phyloP scores from a whole-genome alignment of 2,888 invertebrate species.

The Chloroclysta siterata region DNA sequence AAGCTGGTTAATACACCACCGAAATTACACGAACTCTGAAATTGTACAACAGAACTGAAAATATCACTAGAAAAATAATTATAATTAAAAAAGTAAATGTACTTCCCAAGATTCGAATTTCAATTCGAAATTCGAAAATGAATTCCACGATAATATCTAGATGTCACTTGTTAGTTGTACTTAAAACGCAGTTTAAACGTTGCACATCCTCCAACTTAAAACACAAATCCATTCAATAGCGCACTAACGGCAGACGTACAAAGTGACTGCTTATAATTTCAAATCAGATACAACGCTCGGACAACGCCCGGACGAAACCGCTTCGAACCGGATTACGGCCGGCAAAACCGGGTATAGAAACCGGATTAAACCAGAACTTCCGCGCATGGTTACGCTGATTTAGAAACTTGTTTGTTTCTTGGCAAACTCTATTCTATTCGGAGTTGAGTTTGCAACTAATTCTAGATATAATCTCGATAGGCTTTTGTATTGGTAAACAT shows the following conservation, averaged over 20 bases:
- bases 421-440: slow-evolving; percentile 55
- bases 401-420: slow-evolving; percentile 80
- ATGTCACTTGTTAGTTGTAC: background rate
- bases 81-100: no score
- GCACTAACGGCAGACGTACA: slow-evolving; percentile 40
- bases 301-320: slow-evolving; percentile 53
- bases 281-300: slow-evolving; percentile 66
- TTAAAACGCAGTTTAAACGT: background rate
- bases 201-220: slow-evolving; percentile 28
- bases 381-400: slow-evolving; percentile 79
- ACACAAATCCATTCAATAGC: slow-evolving; percentile 40
- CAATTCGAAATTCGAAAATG: no score
- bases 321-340: slow-evolving; percentile 66
- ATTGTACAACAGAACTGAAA: no score
- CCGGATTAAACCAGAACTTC: slow-evolving; percentile 76
- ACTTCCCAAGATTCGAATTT: no score
- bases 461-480: slow-evolving; percentile 54
- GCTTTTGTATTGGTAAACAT: slow-evolving; percentile 53
- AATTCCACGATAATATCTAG: no score
- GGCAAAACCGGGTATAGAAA: slow-evolving; percentile 63
- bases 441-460: slow-evolving; percentile 64
- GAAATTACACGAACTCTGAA: no score
- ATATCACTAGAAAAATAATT: no score
- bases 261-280: slow-evolving; percentile 71
- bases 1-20: no score